These are phyloP conservation scores for Cephalotes varians DNA, from an alignment of 2,888 invertebrate genomes.

Conservation along the genomic window DNA sequence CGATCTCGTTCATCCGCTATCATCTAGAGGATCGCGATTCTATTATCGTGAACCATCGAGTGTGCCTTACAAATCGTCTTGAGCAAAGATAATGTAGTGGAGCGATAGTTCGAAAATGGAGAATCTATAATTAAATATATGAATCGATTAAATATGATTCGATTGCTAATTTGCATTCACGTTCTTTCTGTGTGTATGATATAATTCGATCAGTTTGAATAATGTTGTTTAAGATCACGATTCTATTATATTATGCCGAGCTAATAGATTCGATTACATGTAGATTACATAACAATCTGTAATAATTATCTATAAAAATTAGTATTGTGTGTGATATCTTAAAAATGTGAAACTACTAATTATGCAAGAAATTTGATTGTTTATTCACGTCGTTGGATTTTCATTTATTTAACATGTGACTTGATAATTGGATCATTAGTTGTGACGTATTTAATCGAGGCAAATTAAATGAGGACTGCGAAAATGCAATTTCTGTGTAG, in stretches of 20 bases:
- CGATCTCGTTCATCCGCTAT: conserved; percentile 21
- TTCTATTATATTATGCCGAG: not conserved
- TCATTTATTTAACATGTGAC: not conserved
- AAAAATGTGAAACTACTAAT: not conserved
- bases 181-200: not conserved
- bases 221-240: not conserved
- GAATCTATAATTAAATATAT: not conserved
- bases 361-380: not conserved
- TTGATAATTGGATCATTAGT: not conserved
- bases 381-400: not conserved
- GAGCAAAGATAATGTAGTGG: not conserved
- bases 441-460: not conserved
- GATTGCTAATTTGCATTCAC: not conserved
- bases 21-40: not conserved
- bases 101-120: not conserved
- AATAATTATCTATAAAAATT: not conserved
- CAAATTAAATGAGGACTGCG: not conserved
- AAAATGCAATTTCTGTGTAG: conserved; percentile 15
- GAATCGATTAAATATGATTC: not conserved
- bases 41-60: not conserved
- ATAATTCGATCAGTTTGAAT: not conserved
- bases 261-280: not conserved
- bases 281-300: too few species aligned
- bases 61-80: not conserved
- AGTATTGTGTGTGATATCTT: not conserved